A percentile compares a stretch with the other conserved stretches of the same genome.
These are phyloP conservation scores for Calephelis perditalis DNA, from an alignment of 2,888 invertebrate genomes.

Conservation along the genomic window DNA sequence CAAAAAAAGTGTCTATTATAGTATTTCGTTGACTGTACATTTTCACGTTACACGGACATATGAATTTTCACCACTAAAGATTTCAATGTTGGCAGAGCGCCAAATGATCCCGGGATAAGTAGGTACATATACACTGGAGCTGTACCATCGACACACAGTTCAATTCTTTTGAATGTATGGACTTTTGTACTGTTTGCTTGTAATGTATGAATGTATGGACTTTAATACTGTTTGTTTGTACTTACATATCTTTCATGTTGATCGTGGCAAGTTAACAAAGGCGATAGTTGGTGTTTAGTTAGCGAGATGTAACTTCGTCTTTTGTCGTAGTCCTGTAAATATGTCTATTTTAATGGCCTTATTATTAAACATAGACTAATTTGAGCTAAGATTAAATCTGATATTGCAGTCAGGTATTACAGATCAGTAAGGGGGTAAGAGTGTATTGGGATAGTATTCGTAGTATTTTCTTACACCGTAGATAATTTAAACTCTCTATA, in stretches of 20 bases:
- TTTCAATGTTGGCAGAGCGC: conserved; percentile 50
- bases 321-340: too few species aligned
- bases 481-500: too few species aligned
- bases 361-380: too few species aligned
- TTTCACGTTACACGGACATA: conserved; percentile 42
- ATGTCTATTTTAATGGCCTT: too few species aligned
- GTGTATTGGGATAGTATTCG: too few species aligned
- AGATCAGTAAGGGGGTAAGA: too few species aligned
- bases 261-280: background rate
- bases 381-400: too few species aligned
- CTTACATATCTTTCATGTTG: conserved; percentile 1
- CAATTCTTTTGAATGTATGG: conserved; percentile 2
- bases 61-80: conserved; percentile 55
- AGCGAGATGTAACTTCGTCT: too few species aligned
- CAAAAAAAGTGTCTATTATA: too few species aligned
- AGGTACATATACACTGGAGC: conserved; percentile 23
- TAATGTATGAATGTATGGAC: conserved; percentile 5
- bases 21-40: conserved; percentile 37
- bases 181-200: conserved; percentile 1
- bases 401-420: too few species aligned
- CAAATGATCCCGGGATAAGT: conserved; percentile 37
- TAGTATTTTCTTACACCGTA: too few species aligned
- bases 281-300: too few species aligned
- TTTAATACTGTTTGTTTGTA: conserved; percentile 3
- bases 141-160: conserved; percentile 8